phyloP scores from a whole-genome alignment of 2,888 invertebrate genomes.

The Oscheius onirici region DNA sequence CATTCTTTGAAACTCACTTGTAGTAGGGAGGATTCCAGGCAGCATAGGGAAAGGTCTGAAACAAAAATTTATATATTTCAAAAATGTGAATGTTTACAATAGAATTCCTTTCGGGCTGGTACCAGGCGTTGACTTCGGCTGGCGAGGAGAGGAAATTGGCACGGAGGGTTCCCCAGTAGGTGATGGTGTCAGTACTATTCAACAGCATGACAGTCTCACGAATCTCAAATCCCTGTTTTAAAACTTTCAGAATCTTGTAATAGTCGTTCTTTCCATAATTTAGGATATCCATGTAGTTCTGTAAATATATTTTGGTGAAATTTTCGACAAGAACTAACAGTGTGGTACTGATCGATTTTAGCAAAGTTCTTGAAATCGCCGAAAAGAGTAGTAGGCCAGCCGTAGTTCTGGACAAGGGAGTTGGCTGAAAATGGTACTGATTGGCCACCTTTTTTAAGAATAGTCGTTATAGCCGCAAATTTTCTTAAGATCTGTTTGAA shows the following conservation, averaged over 20 bases:
- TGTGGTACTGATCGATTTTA: slow-evolving; percentile 56
- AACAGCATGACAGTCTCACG: slow-evolving; percentile 57
- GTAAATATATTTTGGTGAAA: neutral
- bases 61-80: too few species aligned
- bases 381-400: slow-evolving; percentile 57
- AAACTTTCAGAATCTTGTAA: slow-evolving; percentile 47
- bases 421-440: slow-evolving; percentile 50
- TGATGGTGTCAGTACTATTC: slow-evolving; percentile 40
- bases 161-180: slow-evolving; percentile 36
- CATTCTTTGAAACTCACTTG: neutral
- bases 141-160: slow-evolving; percentile 63
- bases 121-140: slow-evolving; percentile 67
- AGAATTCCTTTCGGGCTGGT: slow-evolving; percentile 66
- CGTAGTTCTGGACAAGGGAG: slow-evolving; percentile 58
- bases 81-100: slow-evolving; percentile 44
- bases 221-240: slow-evolving; percentile 56
- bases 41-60: slow-evolving; percentile 67
- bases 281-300: slow-evolving; percentile 54
- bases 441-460: too few species aligned
- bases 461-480: too few species aligned
- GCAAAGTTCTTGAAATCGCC: slow-evolving; percentile 45
- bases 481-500: too few species aligned
- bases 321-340: neutral
- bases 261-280: slow-evolving; percentile 44
- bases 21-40: slow-evolving; percentile 65